Percentiles rank a stretch among this genome's conserved stretches.
Evolutionary conservation across 2,113 vertebrate genomes (phyloP).

Genomic region (Ctenomys sociabilis): DNA sequence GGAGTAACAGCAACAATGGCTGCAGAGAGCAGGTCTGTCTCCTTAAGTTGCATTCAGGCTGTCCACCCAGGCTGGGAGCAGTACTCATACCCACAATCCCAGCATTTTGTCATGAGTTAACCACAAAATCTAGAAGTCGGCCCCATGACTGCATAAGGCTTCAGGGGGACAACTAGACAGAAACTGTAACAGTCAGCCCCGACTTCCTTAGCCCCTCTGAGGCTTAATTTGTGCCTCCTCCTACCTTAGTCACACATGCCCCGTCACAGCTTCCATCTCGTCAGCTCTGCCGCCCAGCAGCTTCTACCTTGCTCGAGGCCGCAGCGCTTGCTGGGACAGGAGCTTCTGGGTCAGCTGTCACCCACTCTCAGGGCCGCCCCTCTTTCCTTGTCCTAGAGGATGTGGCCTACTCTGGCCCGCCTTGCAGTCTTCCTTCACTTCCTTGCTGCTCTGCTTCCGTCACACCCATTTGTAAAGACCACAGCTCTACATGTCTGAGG

Average conservation of each 20-base stretch:
- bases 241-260: not conserved
- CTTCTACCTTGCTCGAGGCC: not conserved
- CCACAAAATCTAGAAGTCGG: too few species aligned
- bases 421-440: not conserved
- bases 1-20: too few species aligned
- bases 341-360: not conserved
- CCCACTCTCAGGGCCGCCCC: not conserved
- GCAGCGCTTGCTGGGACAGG: not conserved
- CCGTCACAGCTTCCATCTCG: not conserved
- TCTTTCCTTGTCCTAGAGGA: not conserved
- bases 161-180: too few species aligned
- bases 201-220: not conserved
- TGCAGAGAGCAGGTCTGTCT: too few species aligned
- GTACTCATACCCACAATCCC: too few species aligned
- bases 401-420: not conserved
- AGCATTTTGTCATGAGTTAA: too few species aligned
- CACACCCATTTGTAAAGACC: not conserved
- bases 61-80: too few species aligned
- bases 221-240: not conserved
- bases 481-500: not conserved
- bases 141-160: too few species aligned
- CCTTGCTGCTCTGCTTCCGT: not conserved
- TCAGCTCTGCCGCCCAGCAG: not conserved
- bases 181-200: too few species aligned
- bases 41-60: too few species aligned